phyloP scores from a whole-genome alignment of 1,140 invertebrate genomes.

The Steinernema feltiae region DNA sequence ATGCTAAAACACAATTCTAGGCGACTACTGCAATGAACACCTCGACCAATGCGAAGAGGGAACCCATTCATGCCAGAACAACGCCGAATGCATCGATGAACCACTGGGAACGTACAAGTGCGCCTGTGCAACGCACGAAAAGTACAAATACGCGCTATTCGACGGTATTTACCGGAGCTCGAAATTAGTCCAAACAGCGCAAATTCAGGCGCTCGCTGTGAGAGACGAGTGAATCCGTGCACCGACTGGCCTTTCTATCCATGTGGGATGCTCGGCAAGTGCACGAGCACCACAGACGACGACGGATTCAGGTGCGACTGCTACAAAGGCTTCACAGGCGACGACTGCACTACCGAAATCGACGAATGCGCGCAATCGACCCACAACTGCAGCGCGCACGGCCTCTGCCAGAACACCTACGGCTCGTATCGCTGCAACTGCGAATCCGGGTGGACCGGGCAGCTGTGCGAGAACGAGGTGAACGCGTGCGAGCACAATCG shows the following conservation, averaged over 20 bases:
- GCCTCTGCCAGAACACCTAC: neutral
- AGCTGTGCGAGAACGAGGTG: neutral
- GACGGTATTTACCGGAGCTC: neutral
- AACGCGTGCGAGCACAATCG: neutral
- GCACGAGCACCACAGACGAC: neutral
- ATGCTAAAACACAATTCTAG: neutral
- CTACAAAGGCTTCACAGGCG: neutral
- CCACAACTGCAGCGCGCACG: neutral
- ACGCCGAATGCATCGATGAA: neutral
- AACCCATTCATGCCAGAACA: neutral
- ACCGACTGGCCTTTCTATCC: neutral
- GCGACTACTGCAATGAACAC: neutral
- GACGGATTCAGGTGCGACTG: neutral
- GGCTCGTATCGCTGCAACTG: neutral
- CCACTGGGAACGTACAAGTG: neutral
- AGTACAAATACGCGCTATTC: neutral
- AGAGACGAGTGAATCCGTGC: neutral
- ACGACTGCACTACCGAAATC: neutral
- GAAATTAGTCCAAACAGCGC: neutral
- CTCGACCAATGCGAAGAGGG: neutral
- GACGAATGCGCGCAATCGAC: neutral
- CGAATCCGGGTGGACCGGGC: neutral
- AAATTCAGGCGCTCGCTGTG: neutral
- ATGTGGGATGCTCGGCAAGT: neutral
- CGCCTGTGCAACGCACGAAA: neutral